Percentiles rank a stretch among this genome's conserved stretches.
These are phyloP conservation scores for Cantharis flavilabris DNA, from an alignment of 2,888 invertebrate genomes.

Conservation along the genomic window DNA sequence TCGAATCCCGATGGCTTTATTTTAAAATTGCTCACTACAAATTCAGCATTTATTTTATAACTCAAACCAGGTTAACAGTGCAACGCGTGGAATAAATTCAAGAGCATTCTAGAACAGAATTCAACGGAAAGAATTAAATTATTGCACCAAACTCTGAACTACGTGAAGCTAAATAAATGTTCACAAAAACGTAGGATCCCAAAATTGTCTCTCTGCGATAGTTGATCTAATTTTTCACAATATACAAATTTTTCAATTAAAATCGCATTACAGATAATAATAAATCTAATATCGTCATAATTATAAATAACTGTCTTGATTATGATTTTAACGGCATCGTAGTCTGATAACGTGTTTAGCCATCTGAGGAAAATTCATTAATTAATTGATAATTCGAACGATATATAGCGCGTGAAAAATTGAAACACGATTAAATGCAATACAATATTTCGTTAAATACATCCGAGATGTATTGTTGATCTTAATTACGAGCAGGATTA, in stretches of 20 bases:
- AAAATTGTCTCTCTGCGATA: not conserved
- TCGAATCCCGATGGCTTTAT: not conserved
- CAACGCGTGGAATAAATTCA: not conserved
- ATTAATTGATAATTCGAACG: conserved; percentile 19
- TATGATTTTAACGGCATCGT: conserved; percentile 14
- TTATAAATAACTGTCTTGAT: conserved; percentile 10
- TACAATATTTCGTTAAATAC: not conserved
- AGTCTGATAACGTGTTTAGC: conserved; percentile 11
- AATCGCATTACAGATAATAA: not conserved
- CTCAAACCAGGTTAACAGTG: not conserved
- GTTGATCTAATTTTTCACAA: not conserved
- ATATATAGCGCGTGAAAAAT: conserved; percentile 19
- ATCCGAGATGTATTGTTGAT: not conserved
- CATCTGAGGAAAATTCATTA: conserved; percentile 9
- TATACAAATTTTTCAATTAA: not conserved
- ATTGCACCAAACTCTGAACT: not conserved
- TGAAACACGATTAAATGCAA: not conserved
- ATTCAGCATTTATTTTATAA: not conserved
- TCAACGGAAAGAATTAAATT: not conserved
- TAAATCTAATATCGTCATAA: not conserved
- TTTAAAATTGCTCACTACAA: not conserved
- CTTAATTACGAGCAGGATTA: not conserved
- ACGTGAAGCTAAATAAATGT: not conserved
- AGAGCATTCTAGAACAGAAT: not conserved
- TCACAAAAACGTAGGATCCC: not conserved